These are phyloP conservation scores for Chironex yamaguchii DNA, from an alignment of 30 jellyfish, hydroid and myxozoan genomes.

Conservation along the genomic window DNA sequence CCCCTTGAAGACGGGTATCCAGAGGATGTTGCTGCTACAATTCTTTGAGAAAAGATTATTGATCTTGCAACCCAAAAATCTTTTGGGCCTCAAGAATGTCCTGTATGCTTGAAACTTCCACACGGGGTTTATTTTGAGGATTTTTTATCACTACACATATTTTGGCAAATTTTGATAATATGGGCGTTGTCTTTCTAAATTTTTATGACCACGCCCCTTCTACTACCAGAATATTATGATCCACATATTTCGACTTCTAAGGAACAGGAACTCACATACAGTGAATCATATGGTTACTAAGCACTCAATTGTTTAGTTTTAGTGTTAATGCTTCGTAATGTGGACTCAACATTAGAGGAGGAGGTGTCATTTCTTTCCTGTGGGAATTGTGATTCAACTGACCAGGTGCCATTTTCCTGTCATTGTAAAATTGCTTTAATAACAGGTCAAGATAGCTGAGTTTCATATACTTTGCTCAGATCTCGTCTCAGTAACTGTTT, in stretches of 20 bases:
- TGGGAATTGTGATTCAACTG: slow-evolving; percentile 1
- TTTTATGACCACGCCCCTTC: slow-evolving; percentile 30
- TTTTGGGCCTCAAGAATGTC: too few species aligned
- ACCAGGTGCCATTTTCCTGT: slow-evolving; percentile 30
- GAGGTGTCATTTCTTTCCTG: slow-evolving; percentile 2
- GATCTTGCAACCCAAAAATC: too few species aligned
- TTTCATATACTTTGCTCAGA: slow-evolving; percentile 31
- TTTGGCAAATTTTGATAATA: too few species aligned
- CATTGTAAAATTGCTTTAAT: slow-evolving; percentile 24
- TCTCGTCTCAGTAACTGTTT: slow-evolving; percentile 22
- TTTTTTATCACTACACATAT: too few species aligned
- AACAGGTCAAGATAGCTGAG: slow-evolving; percentile 32
- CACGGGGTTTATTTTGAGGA: too few species aligned
- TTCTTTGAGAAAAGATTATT: too few species aligned
- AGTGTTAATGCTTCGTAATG: slow-evolving; percentile 43
- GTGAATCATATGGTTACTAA: slow-evolving; percentile 29
- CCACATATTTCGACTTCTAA: slow-evolving; percentile 17
- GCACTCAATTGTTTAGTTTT: slow-evolving; percentile 16
- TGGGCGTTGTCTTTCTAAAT: background rate
- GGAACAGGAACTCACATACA: slow-evolving; percentile 23
- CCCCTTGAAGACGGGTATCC: too few species aligned
- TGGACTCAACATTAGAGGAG: slow-evolving; percentile 29
- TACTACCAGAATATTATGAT: slow-evolving; percentile 22
- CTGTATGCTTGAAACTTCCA: too few species aligned
- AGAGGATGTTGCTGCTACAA: too few species aligned